A percentile compares a stretch with the other conserved stretches of the same genome.
Conservation (phyloP, 1,140 invertebrate species). For the Drosophila navojoa region DNA sequence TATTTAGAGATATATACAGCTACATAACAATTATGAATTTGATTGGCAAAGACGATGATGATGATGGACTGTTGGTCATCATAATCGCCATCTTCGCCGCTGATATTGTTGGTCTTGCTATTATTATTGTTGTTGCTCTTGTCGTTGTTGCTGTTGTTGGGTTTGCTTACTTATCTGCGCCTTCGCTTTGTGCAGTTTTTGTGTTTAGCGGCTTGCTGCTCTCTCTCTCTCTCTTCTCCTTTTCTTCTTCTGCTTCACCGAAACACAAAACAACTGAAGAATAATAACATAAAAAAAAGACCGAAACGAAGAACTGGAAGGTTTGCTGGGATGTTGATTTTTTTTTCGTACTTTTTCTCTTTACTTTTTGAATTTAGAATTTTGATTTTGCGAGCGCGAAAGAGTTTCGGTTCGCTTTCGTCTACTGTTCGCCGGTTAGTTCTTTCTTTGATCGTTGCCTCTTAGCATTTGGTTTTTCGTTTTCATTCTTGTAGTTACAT, state of each 20-base stretch:
- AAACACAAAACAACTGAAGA: constrained; percentile 59
- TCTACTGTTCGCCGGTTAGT: constrained; percentile 51
- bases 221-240: constrained; percentile 22
- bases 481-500: constrained; percentile 18
- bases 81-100: constrained; percentile 12
- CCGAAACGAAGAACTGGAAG: constrained; percentile 45
- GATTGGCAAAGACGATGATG: constrained; percentile 8
- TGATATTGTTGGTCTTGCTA: neutral
- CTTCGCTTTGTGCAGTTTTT: constrained; percentile 56
- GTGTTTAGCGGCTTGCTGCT: constrained; percentile 40
- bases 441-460: constrained; percentile 22
- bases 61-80: constrained; percentile 10
- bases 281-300: constrained; percentile 69
- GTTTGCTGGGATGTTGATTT: constrained; percentile 22
- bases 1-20: neutral
- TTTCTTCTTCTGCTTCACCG: constrained; percentile 30
- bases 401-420: constrained; percentile 38
- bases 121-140: neutral
- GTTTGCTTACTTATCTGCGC: constrained; percentile 70
- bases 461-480: constrained; percentile 9
- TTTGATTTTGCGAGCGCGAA: constrained; percentile 61
- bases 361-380: constrained; percentile 64
- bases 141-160: constrained; percentile 24
- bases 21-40: constrained; percentile 15
- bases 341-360: constrained; percentile 17